phyloP scores from a whole-genome alignment of 2,888 invertebrate species.

The Drepana falcataria region DNA sequence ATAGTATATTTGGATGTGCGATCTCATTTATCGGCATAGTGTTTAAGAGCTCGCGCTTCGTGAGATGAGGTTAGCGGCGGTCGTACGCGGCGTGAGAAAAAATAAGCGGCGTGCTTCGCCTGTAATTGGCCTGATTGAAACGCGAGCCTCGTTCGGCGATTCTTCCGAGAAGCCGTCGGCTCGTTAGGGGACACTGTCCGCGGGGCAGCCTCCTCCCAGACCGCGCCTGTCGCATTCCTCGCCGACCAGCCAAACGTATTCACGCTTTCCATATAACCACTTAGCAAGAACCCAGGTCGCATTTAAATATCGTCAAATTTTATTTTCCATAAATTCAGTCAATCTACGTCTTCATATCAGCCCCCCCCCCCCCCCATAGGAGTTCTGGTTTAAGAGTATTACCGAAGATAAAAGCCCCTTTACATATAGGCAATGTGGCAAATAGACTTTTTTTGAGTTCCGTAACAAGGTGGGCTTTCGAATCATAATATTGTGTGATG shows the following conservation, averaged over 20 bases:
- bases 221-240: constrained; percentile 40
- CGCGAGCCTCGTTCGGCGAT: constrained; percentile 58
- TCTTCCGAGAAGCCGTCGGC: constrained; percentile 65
- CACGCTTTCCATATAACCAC: constrained; percentile 7
- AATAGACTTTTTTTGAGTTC: no score
- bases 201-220: constrained; percentile 37
- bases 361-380: no score
- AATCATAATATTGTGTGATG: no score
- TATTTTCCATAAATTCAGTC: not conserved
- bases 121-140: constrained; percentile 77
- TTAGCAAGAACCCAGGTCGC: constrained; percentile 8
- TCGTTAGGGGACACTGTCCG: constrained; percentile 65
- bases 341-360: no score
- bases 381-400: no score
- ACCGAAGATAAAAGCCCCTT: no score
- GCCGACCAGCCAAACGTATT: constrained; percentile 16
- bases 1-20: constrained; percentile 33
- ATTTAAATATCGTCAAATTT: constrained; percentile 13
- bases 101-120: constrained; percentile 55
- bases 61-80: constrained; percentile 29
- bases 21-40: constrained; percentile 32
- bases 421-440: no score
- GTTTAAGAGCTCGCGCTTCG: constrained; percentile 12
- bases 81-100: constrained; percentile 50
- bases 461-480: no score